Evolutionary conservation across 1,140 invertebrate genomes (phyloP).

Genomic region (Brachionus manjavacas): DNA sequence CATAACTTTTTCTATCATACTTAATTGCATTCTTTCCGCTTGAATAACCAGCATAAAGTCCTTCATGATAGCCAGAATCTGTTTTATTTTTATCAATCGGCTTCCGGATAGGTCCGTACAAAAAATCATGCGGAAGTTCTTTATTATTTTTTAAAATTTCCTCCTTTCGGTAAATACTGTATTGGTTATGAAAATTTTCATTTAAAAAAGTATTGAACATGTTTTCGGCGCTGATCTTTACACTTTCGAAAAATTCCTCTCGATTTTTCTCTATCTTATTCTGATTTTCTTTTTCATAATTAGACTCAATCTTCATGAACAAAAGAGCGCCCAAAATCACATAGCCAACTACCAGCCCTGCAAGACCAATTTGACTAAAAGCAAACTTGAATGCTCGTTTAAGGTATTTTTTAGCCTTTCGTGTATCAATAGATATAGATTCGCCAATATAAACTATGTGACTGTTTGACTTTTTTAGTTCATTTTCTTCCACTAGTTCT

Average conservation of each 20-base stretch:
- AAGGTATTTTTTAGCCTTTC: conserved; percentile 27
- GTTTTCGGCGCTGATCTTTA: conserved; percentile 22
- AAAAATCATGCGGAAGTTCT: neutral
- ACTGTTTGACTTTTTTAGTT: conserved; percentile 5
- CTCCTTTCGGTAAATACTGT: conserved; percentile 13
- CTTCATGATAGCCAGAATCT: neutral
- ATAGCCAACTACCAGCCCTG: conserved; percentile 41
- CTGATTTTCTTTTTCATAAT: conserved; percentile 40
- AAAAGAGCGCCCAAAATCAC: conserved; percentile 41
- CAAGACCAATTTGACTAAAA: conserved; percentile 41
- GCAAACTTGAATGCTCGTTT: conserved; percentile 39
- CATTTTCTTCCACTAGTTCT: neutral
- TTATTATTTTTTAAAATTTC: conserved; percentile 20
- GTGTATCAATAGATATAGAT: conserved; percentile 29
- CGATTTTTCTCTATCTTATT: conserved; percentile 15
- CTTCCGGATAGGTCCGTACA: conserved; percentile 7
- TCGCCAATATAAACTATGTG: conserved; percentile 28
- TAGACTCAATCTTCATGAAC: conserved; percentile 37
- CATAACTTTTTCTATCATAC: conserved; percentile 10
- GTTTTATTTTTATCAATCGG: neutral
- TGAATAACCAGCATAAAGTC: neutral
- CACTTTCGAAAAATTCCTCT: conserved; percentile 30
- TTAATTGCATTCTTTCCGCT: neutral
- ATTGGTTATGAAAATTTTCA: conserved; percentile 33
- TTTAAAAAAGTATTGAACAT: conserved; percentile 37